phyloP scores from a whole-genome alignment of 2,113 vertebrate species.

The Misgurnus anguillicaudatus region DNA sequence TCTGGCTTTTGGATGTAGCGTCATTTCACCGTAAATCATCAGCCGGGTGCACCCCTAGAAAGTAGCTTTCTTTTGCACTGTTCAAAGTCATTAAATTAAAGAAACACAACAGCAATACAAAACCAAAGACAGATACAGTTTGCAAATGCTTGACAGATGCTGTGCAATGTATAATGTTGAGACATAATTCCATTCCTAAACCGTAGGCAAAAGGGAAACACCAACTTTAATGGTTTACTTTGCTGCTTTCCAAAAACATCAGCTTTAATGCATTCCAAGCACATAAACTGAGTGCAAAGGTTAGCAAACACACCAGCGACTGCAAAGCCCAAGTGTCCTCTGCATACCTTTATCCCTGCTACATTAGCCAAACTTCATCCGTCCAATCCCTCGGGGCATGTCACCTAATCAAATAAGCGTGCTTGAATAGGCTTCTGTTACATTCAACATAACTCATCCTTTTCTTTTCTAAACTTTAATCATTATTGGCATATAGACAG shows the following conservation, averaged over 20 bases:
- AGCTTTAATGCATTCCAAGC: slow-evolving; percentile 36
- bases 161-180: not conserved
- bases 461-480: not conserved
- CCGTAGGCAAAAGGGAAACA: slow-evolving; percentile 14
- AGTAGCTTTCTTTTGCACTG: not conserved
- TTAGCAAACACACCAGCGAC: slow-evolving; percentile 11
- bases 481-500: not conserved
- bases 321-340: slow-evolving; percentile 20
- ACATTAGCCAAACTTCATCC: not conserved
- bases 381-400: not conserved
- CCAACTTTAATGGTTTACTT: not conserved
- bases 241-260: slow-evolving; percentile 21
- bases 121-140: not conserved
- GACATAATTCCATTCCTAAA: not conserved
- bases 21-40: too few species aligned
- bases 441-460: slow-evolving; percentile 3
- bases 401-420: not conserved
- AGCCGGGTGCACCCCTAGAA: too few species aligned
- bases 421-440: slow-evolving; percentile 11
- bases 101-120: not conserved
- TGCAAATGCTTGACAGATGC: not conserved
- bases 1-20: too few species aligned
- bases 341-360: not conserved
- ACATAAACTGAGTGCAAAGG: slow-evolving; percentile 24
- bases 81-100: not conserved